Percentiles rank a stretch among this genome's conserved stretches.
These are phyloP conservation scores for Leuctra nigra DNA, from an alignment of 2,888 invertebrate genomes.

Conservation along the genomic window DNA sequence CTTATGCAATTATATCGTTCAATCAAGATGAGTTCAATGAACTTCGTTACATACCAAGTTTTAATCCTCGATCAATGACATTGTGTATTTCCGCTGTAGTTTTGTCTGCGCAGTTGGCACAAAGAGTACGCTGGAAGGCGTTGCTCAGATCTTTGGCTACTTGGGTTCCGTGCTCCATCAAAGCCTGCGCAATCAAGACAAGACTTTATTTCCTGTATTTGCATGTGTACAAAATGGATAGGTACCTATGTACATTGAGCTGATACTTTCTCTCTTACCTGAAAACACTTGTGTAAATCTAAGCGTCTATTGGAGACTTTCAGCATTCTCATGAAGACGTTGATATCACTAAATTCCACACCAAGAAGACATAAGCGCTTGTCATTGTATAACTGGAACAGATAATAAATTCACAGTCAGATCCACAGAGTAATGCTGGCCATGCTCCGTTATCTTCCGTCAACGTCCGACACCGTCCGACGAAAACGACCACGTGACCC, in stretches of 20 bases:
- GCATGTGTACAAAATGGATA: no score
- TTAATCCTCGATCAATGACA: conserved; percentile 30
- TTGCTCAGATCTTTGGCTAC: conserved; percentile 42
- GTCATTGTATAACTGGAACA: conserved; percentile 65
- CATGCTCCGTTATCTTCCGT: no score
- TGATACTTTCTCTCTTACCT: no score
- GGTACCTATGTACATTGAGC: no score
- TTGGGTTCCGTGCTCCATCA: conserved; percentile 57
- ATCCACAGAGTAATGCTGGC: no score
- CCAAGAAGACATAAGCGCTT: conserved; percentile 60
- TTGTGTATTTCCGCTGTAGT: not conserved
- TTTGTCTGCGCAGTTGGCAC: conserved; percentile 17
- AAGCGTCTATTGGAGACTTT: conserved; percentile 60
- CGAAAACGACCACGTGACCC: no score
- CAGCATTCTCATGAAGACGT: conserved; percentile 61
- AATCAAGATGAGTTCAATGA: no score
- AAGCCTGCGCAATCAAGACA: conserved; percentile 38
- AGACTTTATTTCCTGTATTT: no score
- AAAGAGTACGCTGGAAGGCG: conserved; percentile 28
- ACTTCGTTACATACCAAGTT: no score
- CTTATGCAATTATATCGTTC: no score
- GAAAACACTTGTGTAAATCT: conserved; percentile 63
- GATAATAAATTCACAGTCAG: no score
- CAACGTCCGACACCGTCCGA: no score
- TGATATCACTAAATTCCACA: conserved; percentile 61